Conservation (phyloP, 2,888 invertebrate species). For the Noctua janthe region DNA sequence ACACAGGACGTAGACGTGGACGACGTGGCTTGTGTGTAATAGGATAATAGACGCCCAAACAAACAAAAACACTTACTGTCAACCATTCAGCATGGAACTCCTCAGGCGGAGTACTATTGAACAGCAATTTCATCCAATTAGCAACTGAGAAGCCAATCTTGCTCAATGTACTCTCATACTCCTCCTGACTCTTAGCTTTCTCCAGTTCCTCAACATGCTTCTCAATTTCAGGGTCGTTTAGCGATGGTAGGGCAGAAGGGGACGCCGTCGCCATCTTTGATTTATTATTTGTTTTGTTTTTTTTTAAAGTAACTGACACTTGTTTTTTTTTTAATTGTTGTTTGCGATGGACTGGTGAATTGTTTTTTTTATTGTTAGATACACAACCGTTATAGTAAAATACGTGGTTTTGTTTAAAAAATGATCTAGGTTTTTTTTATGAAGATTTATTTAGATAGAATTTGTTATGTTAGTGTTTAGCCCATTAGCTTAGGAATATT, state of each 20-base stretch:
- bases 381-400: not conserved
- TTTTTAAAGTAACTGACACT: not conserved
- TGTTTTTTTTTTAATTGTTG: not conserved
- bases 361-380: not conserved
- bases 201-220: slow-evolving; percentile 77
- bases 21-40: too few relatives aligned
- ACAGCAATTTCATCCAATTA: slow-evolving; percentile 83
- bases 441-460: not conserved
- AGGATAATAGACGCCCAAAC: too few relatives aligned
- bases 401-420: not conserved
- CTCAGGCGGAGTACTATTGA: slow-evolving; percentile 73
- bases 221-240: slow-evolving; percentile 74
- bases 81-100: slow-evolving; percentile 84
- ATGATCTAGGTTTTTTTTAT: not conserved
- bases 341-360: slow-evolving; percentile 10
- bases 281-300: slow-evolving; percentile 18
- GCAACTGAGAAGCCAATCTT: slow-evolving; percentile 78
- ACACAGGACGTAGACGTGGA: too few relatives aligned
- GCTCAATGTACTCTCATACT: slow-evolving; percentile 76
- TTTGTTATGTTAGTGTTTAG: not conserved
- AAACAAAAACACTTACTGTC: slow-evolving; percentile 75
- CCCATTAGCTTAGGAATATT: too few relatives aligned
- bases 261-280: slow-evolving; percentile 78
- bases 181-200: slow-evolving; percentile 75
- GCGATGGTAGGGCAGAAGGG: slow-evolving; percentile 54